These are phyloP conservation scores for Sarcophaga caerulescens DNA, from an alignment of 2,888 invertebrate genomes.

Conservation along the genomic window DNA sequence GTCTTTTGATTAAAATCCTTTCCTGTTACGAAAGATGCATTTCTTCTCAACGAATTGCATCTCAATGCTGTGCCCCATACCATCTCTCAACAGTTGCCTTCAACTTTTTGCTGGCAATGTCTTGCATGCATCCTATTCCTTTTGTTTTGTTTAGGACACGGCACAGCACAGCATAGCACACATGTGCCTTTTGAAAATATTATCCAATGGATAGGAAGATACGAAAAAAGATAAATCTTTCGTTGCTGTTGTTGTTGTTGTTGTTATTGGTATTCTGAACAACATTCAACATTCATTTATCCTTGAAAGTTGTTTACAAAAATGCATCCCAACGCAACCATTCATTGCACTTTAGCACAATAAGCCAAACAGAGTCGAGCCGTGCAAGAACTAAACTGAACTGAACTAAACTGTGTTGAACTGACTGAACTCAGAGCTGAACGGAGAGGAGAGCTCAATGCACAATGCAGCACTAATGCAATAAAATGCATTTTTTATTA, in stretches of 20 bases:
- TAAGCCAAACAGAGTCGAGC: not conserved
- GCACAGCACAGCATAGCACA: conserved; percentile 10
- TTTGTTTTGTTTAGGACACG: not conserved
- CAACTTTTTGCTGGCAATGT: not conserved
- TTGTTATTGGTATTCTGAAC: not conserved
- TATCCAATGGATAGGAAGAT: conserved; percentile 17
- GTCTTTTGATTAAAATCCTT: conserved; percentile 44
- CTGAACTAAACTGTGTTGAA: not conserved
- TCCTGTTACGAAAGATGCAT: conserved; percentile 40
- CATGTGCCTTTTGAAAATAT: conserved; percentile 37
- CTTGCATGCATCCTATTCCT: not conserved
- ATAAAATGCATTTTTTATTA: conserved; percentile 61
- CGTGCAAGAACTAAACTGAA: not conserved
- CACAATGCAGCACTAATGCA: conserved; percentile 49
- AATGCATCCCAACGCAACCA: conserved; percentile 64
- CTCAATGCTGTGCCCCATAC: conserved; percentile 14
- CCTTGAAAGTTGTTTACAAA: conserved; percentile 63
- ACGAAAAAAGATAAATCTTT: conserved; percentile 52
- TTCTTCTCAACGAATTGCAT: conserved; percentile 5
- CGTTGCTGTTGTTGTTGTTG: not conserved
- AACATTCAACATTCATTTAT: conserved; percentile 66
- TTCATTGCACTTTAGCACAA: conserved; percentile 61
- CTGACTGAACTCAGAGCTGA: not conserved
- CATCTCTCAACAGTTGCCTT: conserved; percentile 24
- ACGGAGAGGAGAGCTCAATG: not conserved